Evolutionary conservation across 2,113 vertebrate genomes (phyloP).

Genomic region (Aegithalos caudatus): DNA sequence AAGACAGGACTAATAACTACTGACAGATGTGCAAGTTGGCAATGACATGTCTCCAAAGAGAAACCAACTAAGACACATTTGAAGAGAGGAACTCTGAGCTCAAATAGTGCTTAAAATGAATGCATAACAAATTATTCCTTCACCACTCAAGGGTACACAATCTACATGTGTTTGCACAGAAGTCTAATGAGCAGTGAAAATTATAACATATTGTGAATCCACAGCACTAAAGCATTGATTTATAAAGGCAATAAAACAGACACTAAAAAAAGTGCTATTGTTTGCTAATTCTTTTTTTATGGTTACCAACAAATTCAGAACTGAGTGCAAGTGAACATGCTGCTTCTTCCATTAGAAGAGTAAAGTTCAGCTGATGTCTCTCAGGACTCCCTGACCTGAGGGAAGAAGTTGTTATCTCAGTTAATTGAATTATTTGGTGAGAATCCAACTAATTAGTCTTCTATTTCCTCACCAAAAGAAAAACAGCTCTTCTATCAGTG

Average conservation of each 20-base stretch:
- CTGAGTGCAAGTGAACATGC: not conserved
- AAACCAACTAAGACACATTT: not conserved
- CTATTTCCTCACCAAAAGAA: slow-evolving; percentile 2
- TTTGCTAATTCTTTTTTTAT: slow-evolving; percentile 10
- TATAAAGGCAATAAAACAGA: not conserved
- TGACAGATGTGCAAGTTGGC: not conserved
- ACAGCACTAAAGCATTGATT: not conserved
- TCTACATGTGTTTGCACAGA: not conserved
- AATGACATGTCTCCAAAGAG: not conserved
- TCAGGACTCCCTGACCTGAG: not conserved
- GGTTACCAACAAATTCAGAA: not conserved
- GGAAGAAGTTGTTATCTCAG: slow-evolving; percentile 19
- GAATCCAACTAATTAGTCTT: slow-evolving; percentile 42
- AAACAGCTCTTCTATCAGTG: not conserved
- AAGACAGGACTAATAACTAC: not conserved
- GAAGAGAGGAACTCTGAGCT: not conserved
- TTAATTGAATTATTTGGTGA: slow-evolving; percentile 58
- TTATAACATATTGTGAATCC: not conserved
- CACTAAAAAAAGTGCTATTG: not conserved
- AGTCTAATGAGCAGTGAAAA: slow-evolving; percentile 14
- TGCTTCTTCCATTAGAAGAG: slow-evolving; percentile 17
- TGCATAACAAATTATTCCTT: not conserved
- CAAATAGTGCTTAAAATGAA: not conserved
- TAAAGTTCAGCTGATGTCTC: slow-evolving; percentile 42
- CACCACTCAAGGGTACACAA: not conserved